Percentiles rank a stretch among this genome's conserved stretches.
These are phyloP conservation scores for Lates calcarifer DNA, from an alignment of 2,113 vertebrate species.

Conservation along the genomic window DNA sequence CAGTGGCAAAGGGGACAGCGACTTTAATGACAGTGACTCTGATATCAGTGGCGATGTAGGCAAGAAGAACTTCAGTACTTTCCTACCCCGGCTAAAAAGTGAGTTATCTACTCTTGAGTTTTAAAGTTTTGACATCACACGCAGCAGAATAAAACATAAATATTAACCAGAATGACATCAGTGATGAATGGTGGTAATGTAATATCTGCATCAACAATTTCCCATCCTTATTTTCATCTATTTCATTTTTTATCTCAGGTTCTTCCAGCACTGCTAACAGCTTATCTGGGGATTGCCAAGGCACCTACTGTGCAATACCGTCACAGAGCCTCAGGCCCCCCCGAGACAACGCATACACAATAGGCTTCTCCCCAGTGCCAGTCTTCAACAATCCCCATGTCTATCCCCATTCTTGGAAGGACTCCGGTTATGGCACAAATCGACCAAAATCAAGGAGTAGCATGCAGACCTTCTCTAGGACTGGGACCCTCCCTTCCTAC, in stretches of 20 bases:
- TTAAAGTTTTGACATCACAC: neutral
- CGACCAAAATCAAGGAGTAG: constrained; percentile 56
- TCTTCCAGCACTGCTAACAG: constrained; percentile 57
- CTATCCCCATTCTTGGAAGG: constrained; percentile 66
- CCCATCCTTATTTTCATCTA: constrained; percentile 27
- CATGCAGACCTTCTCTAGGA: constrained; percentile 72
- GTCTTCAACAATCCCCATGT: constrained; percentile 66
- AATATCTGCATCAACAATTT: constrained; percentile 18
- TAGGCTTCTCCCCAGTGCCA: constrained; percentile 75
- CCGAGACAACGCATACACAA: constrained; percentile 73
- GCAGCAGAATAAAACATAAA: neutral
- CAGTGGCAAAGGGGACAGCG: constrained; percentile 86
- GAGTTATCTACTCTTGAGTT: constrained; percentile 23
- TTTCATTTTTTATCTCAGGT: constrained; percentile 71
- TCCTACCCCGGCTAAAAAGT: constrained; percentile 77
- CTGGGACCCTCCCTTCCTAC: constrained; percentile 76
- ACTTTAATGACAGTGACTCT: constrained; percentile 86
- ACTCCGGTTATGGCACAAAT: constrained; percentile 68
- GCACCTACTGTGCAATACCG: constrained; percentile 68
- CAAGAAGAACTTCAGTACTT: constrained; percentile 77
- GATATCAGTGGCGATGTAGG: constrained; percentile 76
- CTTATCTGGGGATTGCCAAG: constrained; percentile 68
- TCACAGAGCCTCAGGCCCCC: constrained; percentile 63
- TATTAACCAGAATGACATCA: constrained; percentile 6
- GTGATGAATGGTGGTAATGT: constrained; percentile 14